phyloP scores from a whole-genome alignment of 2,888 invertebrate species.

The Ashinkailepas kermadecensis region DNA sequence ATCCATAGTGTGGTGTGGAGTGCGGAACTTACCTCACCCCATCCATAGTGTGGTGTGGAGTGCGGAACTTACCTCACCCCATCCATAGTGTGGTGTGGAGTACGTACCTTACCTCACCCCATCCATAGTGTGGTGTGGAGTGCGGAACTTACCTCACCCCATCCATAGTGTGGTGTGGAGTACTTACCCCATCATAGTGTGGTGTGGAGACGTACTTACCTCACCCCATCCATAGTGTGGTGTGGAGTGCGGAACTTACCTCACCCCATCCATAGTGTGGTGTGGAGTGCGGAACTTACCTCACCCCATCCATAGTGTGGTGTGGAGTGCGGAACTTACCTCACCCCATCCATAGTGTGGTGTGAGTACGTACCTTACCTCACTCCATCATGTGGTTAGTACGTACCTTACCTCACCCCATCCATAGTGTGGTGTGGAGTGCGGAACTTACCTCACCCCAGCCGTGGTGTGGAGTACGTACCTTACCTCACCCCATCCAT shows the following conservation, averaged over 20 bases:
- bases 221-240: neutral
- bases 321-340: neutral
- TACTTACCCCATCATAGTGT: neutral
- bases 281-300: neutral
- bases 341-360: neutral
- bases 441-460: neutral
- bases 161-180: neutral
- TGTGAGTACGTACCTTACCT: too few relatives aligned
- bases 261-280: neutral
- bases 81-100: neutral
- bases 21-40: neutral
- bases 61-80: neutral
- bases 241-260: too few relatives aligned
- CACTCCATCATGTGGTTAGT: neutral
- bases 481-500: neutral
- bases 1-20: neutral
- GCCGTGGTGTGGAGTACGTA: neutral
- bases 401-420: neutral
- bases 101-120: neutral
- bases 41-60: neutral
- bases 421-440: neutral
- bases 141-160: neutral
- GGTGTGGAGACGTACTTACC: neutral
- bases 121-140: neutral
- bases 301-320: neutral